Base-by-base conservation (phyloP, 2,797 vertebrate species). In the Diglossa cyanea region DNA sequence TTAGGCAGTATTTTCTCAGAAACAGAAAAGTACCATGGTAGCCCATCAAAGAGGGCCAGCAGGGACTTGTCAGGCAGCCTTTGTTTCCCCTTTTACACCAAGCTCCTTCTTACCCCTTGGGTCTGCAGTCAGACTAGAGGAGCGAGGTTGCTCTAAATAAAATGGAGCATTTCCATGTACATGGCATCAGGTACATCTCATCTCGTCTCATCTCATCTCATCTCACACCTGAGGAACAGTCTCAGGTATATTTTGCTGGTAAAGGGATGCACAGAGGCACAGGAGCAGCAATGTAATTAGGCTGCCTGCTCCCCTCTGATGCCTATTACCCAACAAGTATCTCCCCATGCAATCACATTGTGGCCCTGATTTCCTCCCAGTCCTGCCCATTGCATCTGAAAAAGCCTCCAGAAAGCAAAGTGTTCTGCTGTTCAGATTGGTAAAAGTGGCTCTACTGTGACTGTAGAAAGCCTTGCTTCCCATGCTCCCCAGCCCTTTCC, bases 341-440 rank as follows among this genome's bases (percentile, higher is more conserved):
- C 66, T 84, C 9, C 50, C 35, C 51, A 17, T 63, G 37, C 0
- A 0, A 85, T 55, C 0, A 0, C 42, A 45, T 61, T 0, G 0
- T 2, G 20, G 47, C 55, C 35, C 54, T 39, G 48, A 66, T 85
- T 79, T 85, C 55, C 35, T 68, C 62, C 50, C 35, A 17, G 6
- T 71, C 13, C 31, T 75, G 58, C 50, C 31, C 6, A 2, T 3
- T 11, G 20, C 53, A 63, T 31, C 44, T 84, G 50, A 63, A 75
- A 71, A 86, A 66, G 48, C 55, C 37, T 88, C 15, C 40, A 66
- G 74, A 67, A 67, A 71, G 55, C 35, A 47, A 68, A 60, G 35
- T 53, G 47, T 40, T 70, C 39, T n/a, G 53, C 25, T 19, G 4
- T 55, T 40, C 53, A 3, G 2, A 23, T 2, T 7, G 63, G 11